Conservation (phyloP, 2,113 vertebrate species). For the Sprattus sprattus region DNA sequence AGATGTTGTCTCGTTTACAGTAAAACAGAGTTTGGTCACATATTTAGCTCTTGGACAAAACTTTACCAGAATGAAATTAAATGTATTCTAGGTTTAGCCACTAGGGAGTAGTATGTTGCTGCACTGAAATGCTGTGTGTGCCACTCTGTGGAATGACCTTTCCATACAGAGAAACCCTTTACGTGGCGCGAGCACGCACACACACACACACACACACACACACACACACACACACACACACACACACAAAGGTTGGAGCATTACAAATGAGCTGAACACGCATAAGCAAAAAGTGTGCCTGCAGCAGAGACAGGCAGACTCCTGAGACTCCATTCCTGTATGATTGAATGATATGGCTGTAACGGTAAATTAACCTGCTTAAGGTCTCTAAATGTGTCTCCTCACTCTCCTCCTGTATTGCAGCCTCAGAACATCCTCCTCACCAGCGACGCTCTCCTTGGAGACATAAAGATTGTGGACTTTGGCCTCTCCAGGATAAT, state of each 20-base stretch:
- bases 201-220: too few species aligned
- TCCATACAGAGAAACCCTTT: not conserved
- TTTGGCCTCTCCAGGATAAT: slow-evolving; percentile 73
- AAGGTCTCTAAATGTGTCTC: not conserved
- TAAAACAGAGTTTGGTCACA: not conserved
- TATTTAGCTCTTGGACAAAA: not conserved
- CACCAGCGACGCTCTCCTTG: slow-evolving; percentile 67
- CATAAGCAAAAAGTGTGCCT: too few species aligned
- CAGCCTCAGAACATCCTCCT: slow-evolving; percentile 78
- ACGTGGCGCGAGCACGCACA: too few species aligned
- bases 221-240: not conserved
- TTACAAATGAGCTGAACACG: not conserved
- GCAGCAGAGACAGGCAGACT: not conserved
- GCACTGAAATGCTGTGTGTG: not conserved
- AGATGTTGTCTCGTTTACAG: too few species aligned
- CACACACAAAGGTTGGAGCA: not conserved
- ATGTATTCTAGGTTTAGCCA: not conserved
- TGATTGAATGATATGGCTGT: not conserved
- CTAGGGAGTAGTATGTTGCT: not conserved
- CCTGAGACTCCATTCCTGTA: not conserved
- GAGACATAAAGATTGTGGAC: slow-evolving; percentile 75
- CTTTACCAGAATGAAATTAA: too few species aligned
- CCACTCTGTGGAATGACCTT: not conserved
- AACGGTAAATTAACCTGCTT: not conserved
- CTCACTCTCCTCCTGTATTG: not conserved